These are phyloP conservation scores for Xylocampa areola DNA, from an alignment of 2,888 invertebrate species.

Conservation along the genomic window DNA sequence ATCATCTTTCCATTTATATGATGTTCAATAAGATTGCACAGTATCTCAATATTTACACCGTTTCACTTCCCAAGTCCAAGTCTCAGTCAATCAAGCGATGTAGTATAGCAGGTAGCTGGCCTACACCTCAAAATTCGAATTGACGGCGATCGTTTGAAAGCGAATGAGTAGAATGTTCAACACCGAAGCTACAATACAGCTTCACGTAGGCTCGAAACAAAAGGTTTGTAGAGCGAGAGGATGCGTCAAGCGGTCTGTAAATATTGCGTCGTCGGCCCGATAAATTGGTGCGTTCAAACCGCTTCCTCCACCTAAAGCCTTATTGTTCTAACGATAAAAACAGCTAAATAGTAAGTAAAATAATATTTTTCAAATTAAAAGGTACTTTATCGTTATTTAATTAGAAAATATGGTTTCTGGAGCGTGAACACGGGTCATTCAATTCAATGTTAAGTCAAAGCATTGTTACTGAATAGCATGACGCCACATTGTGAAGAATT, in stretches of 20 bases:
- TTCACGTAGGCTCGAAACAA: slow-evolving; percentile 34
- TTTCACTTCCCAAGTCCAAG: too few relatives aligned
- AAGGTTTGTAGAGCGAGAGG: slow-evolving; percentile 11
- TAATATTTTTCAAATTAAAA: slow-evolving; percentile 48
- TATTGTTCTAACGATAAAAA: slow-evolving; percentile 19
- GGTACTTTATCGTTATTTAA: slow-evolving; percentile 45
- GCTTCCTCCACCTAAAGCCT: slow-evolving; percentile 17
- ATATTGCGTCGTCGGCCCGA: not conserved
- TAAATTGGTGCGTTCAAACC: slow-evolving; percentile 4
- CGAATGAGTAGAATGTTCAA: slow-evolving; percentile 23
- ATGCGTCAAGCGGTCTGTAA: slow-evolving; percentile 15
- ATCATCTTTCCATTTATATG: too few relatives aligned
- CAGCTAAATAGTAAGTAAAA: slow-evolving; percentile 39
- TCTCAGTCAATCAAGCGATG: too few relatives aligned
- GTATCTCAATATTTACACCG: too few relatives aligned
- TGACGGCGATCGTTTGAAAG: slow-evolving; percentile 19
- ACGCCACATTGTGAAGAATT: slow-evolving; percentile 30
- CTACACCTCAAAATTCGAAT: slow-evolving; percentile 1
- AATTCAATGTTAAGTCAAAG: slow-evolving; percentile 44
- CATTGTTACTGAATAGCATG: slow-evolving; percentile 31
- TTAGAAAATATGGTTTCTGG: slow-evolving; percentile 28
- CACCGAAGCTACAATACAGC: slow-evolving; percentile 28
- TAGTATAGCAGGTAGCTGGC: slow-evolving; percentile 1
- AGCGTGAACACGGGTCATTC: slow-evolving; percentile 52
- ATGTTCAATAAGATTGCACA: too few relatives aligned